Evolutionary conservation across 64 coral and sea anemone genomes (phyloP), one percentile per base, ranked within the genome.

Genomic region (Stylophora pistillata): DNA sequence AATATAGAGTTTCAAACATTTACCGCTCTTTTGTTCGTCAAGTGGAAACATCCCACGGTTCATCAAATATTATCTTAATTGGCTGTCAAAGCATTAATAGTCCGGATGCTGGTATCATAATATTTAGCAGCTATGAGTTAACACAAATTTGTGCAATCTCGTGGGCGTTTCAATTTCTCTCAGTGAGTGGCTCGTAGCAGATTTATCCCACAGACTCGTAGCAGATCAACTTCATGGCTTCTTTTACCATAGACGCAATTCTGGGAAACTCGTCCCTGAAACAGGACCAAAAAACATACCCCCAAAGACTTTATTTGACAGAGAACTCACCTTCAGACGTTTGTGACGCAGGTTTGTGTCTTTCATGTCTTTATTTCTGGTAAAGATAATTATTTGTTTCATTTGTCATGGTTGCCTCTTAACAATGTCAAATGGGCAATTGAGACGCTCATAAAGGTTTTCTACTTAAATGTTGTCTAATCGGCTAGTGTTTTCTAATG

Each of bases 21-120:
- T 92, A 92, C 83, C 74, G 90, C 83, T 33, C 26, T 41, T 91
- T 91, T 91, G 81, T 91, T 52, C 81, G 26, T 91, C 29, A 86
- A 92, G 90, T 86, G 81, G 90, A 84, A 66, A 28, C 56, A 32
- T 63, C 58, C 74, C 77, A 53, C 58, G 71, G 72, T 11, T 71
- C 75, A 86, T 71, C 62, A 78, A 75, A 54, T 64, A 63, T 86
- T 37, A 52, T 30, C 76, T 78, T 92, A 92, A 92, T 92, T 92
- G 90, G 81, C 83, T 92, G 90, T 92, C 90, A 92, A 91, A 86
- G 41, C 53, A 77, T 86, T 92, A 92, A 86, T 86, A 74, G 65
- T 57, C 85, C 81, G 80, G 83, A 92, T 77, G 81, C 28, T 23
- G 15, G 85, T 69, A 53, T 76, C 31, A 77, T 78, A 74, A 68